A percentile compares a stretch with the other conserved stretches of the same genome.
Evolutionary conservation across 64 coral and sea anemone species (phyloP).

Genomic region (Pocillopora damicornis): DNA sequence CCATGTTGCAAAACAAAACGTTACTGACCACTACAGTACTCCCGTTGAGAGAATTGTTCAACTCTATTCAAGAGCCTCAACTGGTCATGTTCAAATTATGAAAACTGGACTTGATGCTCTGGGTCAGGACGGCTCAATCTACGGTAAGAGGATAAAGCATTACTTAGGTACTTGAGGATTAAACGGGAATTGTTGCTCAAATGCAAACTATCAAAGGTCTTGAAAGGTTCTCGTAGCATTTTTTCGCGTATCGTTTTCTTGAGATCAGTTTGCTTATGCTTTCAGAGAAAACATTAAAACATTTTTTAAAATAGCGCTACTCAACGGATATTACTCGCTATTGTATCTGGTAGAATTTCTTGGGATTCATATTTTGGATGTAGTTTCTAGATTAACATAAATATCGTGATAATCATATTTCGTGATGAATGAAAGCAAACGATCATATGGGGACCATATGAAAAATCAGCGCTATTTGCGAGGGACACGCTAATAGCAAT

Average conservation of each 20-base stretch:
- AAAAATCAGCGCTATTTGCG: not conserved
- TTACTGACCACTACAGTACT: conserved; percentile 2
- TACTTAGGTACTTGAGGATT: not conserved
- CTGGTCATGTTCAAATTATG: conserved; percentile 26
- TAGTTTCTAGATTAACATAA: not conserved
- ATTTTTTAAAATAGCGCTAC: not conserved
- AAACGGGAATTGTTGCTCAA: not conserved
- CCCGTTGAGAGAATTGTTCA: conserved; percentile 10
- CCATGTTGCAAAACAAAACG: not conserved
- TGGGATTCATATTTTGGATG: not conserved
- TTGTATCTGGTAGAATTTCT: not conserved
- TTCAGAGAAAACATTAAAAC: not conserved
- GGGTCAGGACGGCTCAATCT: conserved; percentile 12
- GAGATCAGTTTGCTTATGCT: not conserved
- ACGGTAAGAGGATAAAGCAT: conserved; percentile 30
- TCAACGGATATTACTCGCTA: not conserved
- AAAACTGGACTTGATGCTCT: conserved; percentile 23
- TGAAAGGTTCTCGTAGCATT: not conserved
- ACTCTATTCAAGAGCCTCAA: conserved; percentile 41
- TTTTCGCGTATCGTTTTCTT: not conserved
- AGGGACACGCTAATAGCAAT: not conserved
- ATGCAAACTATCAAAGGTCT: not conserved
- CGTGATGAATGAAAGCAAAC: not conserved
- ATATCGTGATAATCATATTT: conserved; percentile 5
- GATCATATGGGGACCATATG: not conserved